Percentiles rank a stretch among this genome's conserved stretches.
phyloP scores from a whole-genome alignment of 2,888 invertebrate species.

The Dicyrtomina minuta region DNA sequence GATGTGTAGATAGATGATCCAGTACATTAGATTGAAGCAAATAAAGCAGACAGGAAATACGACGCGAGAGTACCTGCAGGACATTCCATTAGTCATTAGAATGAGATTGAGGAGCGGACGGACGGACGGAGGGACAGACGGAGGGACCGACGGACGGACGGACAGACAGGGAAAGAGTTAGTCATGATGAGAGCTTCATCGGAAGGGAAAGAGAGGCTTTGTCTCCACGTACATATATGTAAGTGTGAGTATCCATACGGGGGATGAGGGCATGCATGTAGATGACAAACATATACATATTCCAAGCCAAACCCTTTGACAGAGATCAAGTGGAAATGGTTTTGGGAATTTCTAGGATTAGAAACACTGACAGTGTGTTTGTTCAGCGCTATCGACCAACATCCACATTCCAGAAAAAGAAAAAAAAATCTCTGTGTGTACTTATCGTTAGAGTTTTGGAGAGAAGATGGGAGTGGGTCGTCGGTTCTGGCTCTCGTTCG shows the following conservation, averaged over 20 bases:
- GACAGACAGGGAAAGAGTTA: background rate
- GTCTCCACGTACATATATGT: background rate
- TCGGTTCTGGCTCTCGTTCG: too few species aligned
- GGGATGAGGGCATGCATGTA: too few species aligned
- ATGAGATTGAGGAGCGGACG: background rate
- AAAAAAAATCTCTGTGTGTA: background rate
- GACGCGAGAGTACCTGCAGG: slow-evolving; percentile 78
- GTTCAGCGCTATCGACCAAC: too few species aligned
- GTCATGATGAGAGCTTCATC: background rate
- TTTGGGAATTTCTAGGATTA: too few species aligned
- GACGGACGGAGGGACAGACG: too few species aligned
- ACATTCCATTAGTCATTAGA: slow-evolving; percentile 26
- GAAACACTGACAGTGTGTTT: too few species aligned
- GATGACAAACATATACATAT: background rate
- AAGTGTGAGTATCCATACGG: too few species aligned
- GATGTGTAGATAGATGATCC: slow-evolving; percentile 95
- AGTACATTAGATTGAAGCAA: slow-evolving; percentile 97
- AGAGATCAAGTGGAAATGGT: slow-evolving; percentile 17
- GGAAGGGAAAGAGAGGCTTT: background rate
- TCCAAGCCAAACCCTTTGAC: slow-evolving; percentile 11
- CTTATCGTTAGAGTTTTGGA: background rate
- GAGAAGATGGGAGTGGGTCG: too few species aligned
- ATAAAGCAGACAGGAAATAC: slow-evolving; percentile 98
- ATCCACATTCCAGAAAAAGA: background rate
- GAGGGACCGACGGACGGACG: too few species aligned